Percentiles rank a stretch among this genome's conserved stretches.
Evolutionary conservation across 1,140 invertebrate genomes (phyloP).

Genomic region (Procambarus clarkii): DNA sequence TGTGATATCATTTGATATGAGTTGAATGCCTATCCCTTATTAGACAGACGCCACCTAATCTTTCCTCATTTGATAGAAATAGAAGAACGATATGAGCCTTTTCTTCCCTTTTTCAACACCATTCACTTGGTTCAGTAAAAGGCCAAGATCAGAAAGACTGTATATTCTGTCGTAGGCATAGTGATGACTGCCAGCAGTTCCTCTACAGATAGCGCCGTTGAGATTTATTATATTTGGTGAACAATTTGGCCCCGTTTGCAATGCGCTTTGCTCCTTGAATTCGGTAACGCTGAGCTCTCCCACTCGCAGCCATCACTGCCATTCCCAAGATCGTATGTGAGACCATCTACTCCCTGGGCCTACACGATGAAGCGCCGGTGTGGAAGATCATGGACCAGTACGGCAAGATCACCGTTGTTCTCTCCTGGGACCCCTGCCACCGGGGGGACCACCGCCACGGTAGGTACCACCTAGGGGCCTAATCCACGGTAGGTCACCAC

Average conservation of each 20-base stretch:
- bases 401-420: conserved; percentile 75
- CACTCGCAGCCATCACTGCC: conserved; percentile 86
- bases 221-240: conserved; percentile 48
- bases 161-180: conserved; percentile 37
- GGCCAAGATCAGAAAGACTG: conserved; percentile 14
- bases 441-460: conserved; percentile 58
- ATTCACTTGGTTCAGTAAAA: conserved; percentile 22
- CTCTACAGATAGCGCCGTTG: conserved; percentile 58
- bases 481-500: conserved; percentile 15
- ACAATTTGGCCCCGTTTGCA: conserved; percentile 55
- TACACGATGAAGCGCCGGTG: conserved; percentile 89
- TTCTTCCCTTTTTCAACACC: conserved; percentile 38
- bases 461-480: conserved; percentile 28
- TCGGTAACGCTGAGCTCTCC: conserved; percentile 69
- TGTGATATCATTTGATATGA: conserved; percentile 29
- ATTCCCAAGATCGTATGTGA: conserved; percentile 97
- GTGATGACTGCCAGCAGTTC: conserved; percentile 59
- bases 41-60: conserved; percentile 43
- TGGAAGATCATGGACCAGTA: conserved; percentile 76
- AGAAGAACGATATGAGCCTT: conserved; percentile 49
- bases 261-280: conserved; percentile 51
- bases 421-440: conserved; percentile 74
- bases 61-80: conserved; percentile 58
- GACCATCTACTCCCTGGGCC: conserved; percentile 93
- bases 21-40: conserved; percentile 30